Evolutionary conservation across 2,113 vertebrate genomes (phyloP), one percentile per base, ranked within the genome.

Genomic region (Cebus imitator): DNA sequence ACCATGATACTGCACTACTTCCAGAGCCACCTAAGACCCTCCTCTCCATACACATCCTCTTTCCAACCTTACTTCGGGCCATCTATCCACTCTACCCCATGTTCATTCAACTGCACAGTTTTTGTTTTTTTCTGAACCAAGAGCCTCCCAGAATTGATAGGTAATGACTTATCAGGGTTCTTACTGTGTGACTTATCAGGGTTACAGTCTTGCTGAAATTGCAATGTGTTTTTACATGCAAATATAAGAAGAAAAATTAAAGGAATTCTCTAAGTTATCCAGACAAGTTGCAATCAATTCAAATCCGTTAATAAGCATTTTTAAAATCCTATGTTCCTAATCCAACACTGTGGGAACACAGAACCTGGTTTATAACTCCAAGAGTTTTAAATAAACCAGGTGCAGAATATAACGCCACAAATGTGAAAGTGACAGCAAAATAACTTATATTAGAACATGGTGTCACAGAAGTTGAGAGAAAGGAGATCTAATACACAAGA

Each of bases 211-310:
- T 58, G 17, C 43, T 87, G 2, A 57, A 72, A 50, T 37, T 66
- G 13, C 12, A 20, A 20, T 73, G 23, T 57, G 43, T n/a, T 45
- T 32, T 30, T 23, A 45, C n/a, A 64, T 76, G 23, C 43, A 61
- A 9, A 18, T 14, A 16, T 17, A n/a, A 50, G 20, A 57, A 52
- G 12, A 0, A 35, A 80, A 89, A 68, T 72, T 27, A 68, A 83
- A 78, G 48, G 20, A 94, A 45, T 94, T 91, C 23, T 88, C 64
- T 58, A 87, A 40, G 50, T 78, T 87, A 94, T 50, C 72, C 73
- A 93, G 82, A 73, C 10, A 70, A 90, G 25, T 61, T 72, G 17
- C 35, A 90, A 48, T 57, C 16, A 70, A 70, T 73, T 88, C 68
- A 75, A 75, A 70, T 79, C 78, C 35, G 23, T 79, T 40, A 73